Evolutionary conservation across 2,797 vertebrate species (phyloP).

Genomic region (Rhabdophis nuchalis): DNA sequence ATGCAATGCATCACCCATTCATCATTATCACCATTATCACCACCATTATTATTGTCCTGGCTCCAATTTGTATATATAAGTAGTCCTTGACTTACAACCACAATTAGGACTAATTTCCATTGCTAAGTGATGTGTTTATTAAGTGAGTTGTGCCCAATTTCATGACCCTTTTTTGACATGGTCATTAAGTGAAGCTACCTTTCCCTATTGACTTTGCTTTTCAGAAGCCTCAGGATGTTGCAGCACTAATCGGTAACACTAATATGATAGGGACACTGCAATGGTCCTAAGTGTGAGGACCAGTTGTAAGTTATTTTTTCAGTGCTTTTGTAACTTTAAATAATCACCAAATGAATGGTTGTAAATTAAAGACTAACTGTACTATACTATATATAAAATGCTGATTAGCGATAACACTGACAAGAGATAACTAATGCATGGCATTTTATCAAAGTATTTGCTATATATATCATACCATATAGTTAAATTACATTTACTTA

Average conservation of each 20-base stretch:
- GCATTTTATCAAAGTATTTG: neutral
- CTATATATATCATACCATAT: neutral
- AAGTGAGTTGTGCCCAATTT: neutral
- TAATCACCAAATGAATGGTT: neutral
- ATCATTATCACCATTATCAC: constrained; percentile 5
- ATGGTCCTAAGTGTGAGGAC: neutral
- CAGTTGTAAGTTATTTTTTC: neutral
- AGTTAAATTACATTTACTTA: neutral
- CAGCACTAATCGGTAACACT: neutral
- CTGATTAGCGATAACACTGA: neutral
- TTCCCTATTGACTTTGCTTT: neutral
- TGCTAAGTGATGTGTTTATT: neutral
- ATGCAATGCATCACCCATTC: constrained; percentile 29
- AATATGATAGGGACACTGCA: neutral
- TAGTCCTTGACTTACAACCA: neutral
- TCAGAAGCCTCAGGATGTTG: neutral
- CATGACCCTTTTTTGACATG: neutral
- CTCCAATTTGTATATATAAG: neutral
- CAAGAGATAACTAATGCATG: neutral
- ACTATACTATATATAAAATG: neutral
- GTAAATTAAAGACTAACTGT: neutral
- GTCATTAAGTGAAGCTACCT: neutral
- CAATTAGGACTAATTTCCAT: neutral
- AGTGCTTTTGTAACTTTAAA: neutral
- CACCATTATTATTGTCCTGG: neutral